Percentiles rank a stretch among this genome's conserved stretches.
Evolutionary conservation across 2,113 vertebrate genomes (phyloP).

Genomic region (Megaceryle torquata): DNA sequence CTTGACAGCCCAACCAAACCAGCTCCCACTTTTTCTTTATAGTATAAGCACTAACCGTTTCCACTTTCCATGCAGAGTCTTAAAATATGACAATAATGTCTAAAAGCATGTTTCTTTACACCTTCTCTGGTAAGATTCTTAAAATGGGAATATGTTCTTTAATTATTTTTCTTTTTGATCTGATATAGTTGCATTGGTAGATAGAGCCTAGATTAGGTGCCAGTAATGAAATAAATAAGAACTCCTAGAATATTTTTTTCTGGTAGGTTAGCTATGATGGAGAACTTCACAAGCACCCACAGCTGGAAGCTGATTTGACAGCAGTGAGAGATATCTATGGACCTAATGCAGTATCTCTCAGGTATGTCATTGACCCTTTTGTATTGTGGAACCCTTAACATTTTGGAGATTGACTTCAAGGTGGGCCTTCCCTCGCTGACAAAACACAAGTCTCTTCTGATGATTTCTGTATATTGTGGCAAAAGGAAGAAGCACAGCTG

Average conservation of each 20-base stretch:
- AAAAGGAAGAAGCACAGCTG: no score
- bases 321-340: conserved; percentile 89
- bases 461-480: no score
- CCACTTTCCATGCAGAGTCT: not conserved
- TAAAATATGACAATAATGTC: rapidly evolving
- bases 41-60: not conserved
- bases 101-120: not conserved
- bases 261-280: conserved; percentile 78
- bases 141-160: not conserved
- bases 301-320: conserved; percentile 85
- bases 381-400: no score
- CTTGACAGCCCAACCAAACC: not conserved
- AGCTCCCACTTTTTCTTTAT: not conserved
- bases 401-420: no score
- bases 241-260: no score
- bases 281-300: conserved; percentile 88
- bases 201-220: not conserved
- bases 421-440: no score
- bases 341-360: conserved; percentile 89
- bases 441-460: no score
- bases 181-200: not conserved
- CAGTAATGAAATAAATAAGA: no score
- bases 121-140: not conserved
- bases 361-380: conserved; percentile 62
- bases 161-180: not conserved